Evolutionary conservation across 2,113 vertebrate genomes (phyloP).

Genomic region (Ceratotherium simum): DNA sequence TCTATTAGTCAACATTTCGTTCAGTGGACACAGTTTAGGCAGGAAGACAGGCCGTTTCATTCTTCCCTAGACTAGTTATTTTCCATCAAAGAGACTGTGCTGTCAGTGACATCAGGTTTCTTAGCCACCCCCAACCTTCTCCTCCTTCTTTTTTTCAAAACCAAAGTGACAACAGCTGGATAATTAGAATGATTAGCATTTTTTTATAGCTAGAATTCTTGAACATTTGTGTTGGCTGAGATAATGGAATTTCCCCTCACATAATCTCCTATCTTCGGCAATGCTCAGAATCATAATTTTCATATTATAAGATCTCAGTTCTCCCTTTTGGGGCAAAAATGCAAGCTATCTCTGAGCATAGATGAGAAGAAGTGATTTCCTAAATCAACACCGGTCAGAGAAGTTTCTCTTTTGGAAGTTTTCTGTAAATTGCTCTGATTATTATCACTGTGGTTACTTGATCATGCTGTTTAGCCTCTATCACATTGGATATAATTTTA

Average conservation of each 20-base stretch:
- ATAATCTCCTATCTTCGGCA: constrained; percentile 63
- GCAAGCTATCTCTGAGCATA: constrained; percentile 23
- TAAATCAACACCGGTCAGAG: constrained; percentile 53
- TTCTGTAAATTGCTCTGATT: not conserved
- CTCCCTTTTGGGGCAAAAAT: constrained; percentile 56
- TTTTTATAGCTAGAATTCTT: constrained; percentile 69
- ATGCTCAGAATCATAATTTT: constrained; percentile 68
- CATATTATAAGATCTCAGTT: constrained; percentile 49
- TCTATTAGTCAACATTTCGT: constrained; percentile 37
- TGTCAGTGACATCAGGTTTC: not conserved
- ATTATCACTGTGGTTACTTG: not conserved
- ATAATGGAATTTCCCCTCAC: constrained; percentile 69
- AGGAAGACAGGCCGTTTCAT: not conserved
- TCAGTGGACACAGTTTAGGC: not conserved
- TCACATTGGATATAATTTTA: not conserved
- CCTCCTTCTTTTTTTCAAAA: not conserved
- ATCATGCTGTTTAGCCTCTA: not conserved
- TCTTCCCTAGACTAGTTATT: constrained; percentile 20
- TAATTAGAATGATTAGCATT: constrained; percentile 69
- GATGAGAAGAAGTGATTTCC: constrained; percentile 41
- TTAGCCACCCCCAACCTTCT: not conserved
- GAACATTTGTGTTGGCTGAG: constrained; percentile 70
- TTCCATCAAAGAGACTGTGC: not conserved
- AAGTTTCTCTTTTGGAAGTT: constrained; percentile 50
- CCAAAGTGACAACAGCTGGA: constrained; percentile 70